These are phyloP conservation scores for Cyrtonyx montezumae DNA, from an alignment of 2,113 vertebrate species.

Conservation along the genomic window DNA sequence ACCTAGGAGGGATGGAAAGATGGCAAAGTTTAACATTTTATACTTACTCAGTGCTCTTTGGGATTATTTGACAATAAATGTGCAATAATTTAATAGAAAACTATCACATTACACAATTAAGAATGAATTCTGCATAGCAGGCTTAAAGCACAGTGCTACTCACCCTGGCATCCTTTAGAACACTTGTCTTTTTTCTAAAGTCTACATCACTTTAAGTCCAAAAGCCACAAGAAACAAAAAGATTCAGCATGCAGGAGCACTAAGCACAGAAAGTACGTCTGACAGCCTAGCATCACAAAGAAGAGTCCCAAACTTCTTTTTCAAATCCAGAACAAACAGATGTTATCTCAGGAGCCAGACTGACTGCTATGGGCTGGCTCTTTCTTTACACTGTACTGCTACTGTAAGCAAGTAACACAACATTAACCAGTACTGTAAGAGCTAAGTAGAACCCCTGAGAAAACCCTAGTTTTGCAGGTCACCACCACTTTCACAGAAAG, in stretches of 20 bases:
- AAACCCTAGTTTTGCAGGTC: not conserved
- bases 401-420: not conserved
- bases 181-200: constrained; percentile 23
- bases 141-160: constrained; percentile 27
- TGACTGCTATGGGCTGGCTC: not conserved
- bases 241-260: not conserved
- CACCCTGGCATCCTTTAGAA: constrained; percentile 45
- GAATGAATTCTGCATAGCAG: not conserved
- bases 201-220: not conserved
- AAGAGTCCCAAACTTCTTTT: not conserved
- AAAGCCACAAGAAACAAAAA: not conserved
- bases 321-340: not conserved
- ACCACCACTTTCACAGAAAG: not conserved
- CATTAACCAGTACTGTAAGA: not conserved
- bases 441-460: not conserved
- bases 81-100: constrained; percentile 53
- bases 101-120: constrained; percentile 45
- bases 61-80: constrained; percentile 56
- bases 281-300: not conserved
- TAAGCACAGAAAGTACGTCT: not conserved
- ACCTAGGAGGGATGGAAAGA: constrained; percentile 13
- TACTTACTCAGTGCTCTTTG: constrained; percentile 27
- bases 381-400: not conserved
- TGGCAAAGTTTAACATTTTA: constrained; percentile 39
- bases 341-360: not conserved